Conservation (phyloP, 1,140 invertebrate species). For the Pentalonia nigronervosa region DNA sequence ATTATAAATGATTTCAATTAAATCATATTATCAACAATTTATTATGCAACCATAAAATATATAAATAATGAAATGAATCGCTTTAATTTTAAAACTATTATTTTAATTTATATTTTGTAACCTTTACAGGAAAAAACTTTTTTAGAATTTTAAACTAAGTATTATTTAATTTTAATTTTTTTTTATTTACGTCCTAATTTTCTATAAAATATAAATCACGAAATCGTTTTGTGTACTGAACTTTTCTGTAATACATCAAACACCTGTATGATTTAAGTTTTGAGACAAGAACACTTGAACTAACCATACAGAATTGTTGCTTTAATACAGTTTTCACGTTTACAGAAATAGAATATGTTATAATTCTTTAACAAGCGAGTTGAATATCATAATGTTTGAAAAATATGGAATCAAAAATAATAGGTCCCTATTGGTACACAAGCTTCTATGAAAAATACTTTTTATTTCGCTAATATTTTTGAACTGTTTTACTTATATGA, state of each 20-base stretch:
- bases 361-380: neutral
- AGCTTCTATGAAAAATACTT: neutral
- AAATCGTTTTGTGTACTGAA: neutral
- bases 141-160: neutral
- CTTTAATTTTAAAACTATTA: neutral
- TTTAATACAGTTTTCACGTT: neutral
- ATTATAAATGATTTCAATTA: neutral
- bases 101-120: neutral
- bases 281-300: neutral
- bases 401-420: neutral
- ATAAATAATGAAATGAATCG: neutral
- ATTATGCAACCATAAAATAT: neutral
- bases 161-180: neutral
- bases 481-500: neutral
- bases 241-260: neutral
- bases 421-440: neutral
- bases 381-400: neutral
- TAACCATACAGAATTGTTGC: neutral
- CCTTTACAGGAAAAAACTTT: too few relatives aligned
- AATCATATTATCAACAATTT: neutral
- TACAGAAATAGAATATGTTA: neutral
- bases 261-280: constrained; percentile 17
- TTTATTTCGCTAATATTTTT: neutral
- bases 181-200: neutral
- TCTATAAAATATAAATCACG: too few relatives aligned